phyloP scores from a whole-genome alignment of 2,888 invertebrate species.

The Stenichneumon culpator region DNA sequence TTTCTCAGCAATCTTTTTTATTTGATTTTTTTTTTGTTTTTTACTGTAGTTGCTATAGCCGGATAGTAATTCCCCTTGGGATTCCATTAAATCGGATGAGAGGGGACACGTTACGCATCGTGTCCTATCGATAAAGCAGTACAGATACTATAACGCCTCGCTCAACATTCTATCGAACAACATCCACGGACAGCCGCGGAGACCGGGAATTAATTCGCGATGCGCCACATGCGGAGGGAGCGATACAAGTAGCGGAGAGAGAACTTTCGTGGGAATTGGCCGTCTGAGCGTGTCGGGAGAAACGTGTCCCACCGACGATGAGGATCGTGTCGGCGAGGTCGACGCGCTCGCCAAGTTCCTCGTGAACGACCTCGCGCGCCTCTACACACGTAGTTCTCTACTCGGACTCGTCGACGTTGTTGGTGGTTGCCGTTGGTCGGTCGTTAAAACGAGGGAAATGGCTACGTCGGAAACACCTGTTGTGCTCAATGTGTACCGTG shows the following conservation, averaged over 20 bases:
- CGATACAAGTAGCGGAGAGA: constrained; percentile 20
- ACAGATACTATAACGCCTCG: neutral
- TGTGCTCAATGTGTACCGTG: constrained; percentile 53
- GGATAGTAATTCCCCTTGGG: neutral
- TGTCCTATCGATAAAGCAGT: neutral
- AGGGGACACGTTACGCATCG: neutral
- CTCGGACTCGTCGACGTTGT: constrained; percentile 31
- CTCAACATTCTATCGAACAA: neutral
- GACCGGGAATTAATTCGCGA: constrained; percentile 36
- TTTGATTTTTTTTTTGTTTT: neutral
- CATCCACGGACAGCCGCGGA: neutral
- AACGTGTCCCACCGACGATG: constrained; percentile 52
- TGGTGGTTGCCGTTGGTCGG: constrained; percentile 61
- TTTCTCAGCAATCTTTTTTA: constrained; percentile 13
- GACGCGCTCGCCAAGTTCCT: constrained; percentile 65
- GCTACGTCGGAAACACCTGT: constrained; percentile 76
- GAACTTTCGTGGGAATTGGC: constrained; percentile 63
- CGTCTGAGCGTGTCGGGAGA: constrained; percentile 51
- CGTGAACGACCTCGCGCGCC: constrained; percentile 62
- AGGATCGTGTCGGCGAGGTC: constrained; percentile 65
- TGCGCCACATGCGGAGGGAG: neutral
- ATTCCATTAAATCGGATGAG: neutral
- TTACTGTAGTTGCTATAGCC: neutral
- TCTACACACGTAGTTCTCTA: constrained; percentile 37
- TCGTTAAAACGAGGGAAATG: constrained; percentile 72